Conservation (phyloP, 2,797 vertebrate species). For the Synanceia verrucosa region DNA sequence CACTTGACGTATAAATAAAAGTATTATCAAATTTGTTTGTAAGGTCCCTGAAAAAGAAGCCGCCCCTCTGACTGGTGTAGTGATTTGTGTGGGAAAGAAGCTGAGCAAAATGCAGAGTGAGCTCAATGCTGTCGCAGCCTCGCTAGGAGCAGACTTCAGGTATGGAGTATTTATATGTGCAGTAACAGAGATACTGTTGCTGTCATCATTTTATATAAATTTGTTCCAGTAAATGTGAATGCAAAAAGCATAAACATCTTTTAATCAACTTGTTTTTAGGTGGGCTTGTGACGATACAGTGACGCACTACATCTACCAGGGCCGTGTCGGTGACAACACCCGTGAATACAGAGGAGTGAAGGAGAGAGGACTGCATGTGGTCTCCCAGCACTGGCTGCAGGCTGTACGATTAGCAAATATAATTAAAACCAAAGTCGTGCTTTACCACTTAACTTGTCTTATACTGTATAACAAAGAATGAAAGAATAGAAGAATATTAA, state of each 20-base stretch:
- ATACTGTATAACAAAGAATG: not conserved
- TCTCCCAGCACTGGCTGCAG: constrained; percentile 96
- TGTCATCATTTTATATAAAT: not conserved
- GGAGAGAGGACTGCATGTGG: constrained; percentile 90
- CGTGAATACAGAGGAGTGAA: constrained; percentile 93
- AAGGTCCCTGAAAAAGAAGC: constrained; percentile 68
- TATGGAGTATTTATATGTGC: constrained; percentile 57
- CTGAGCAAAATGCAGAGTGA: constrained; percentile 92
- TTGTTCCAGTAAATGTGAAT: not conserved
- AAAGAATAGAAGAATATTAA: too few relatives aligned
- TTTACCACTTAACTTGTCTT: not conserved
- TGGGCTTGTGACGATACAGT: constrained; percentile 96
- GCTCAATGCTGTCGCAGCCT: constrained; percentile 90
- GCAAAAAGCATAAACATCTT: not conserved
- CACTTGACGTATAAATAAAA: not conserved
- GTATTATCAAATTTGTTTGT: not conserved
- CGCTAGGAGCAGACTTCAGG: constrained; percentile 97
- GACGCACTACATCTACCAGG: constrained; percentile 97
- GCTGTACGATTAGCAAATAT: constrained; percentile 80
- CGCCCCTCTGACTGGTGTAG: constrained; percentile 83
- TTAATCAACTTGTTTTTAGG: constrained; percentile 67
- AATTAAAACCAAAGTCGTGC: not conserved
- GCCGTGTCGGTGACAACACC: constrained; percentile 91
- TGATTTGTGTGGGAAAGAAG: constrained; percentile 95
- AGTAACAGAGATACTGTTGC: not conserved